Evolutionary conservation across 2,113 vertebrate genomes (phyloP), one percentile per base, ranked within the genome.

Genomic region (Falcunculus frontatus): DNA sequence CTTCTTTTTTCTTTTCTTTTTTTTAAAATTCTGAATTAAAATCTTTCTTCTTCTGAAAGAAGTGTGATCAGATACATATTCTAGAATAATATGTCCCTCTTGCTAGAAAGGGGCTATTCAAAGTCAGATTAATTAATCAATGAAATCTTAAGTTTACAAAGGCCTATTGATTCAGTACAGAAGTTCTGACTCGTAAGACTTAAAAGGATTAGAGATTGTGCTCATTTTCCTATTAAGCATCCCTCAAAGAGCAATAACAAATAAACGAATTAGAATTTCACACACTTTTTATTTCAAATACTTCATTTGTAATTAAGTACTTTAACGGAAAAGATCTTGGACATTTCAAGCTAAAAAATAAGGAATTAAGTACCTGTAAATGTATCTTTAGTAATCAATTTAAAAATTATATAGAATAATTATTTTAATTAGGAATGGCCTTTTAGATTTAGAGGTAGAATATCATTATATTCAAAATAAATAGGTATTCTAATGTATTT

Each of bases 1-100:
- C 8, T 46, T 10, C 20, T 62, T 41, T 14, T n/a, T n/a, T n/a
- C n/a, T 29, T 16, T 32, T 33, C 1, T 0, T 11, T 22, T n/a
- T 44, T 22, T n/a, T 44, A 4, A 3, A 37, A 68, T 75, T 73
- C 30, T n/a, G 11, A 46, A n/a, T 69, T 77, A 46, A 67, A 56
- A 46, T 67, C 13, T 22, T 57, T 63, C 22, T 52, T 52, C 25
- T 53, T 64, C 27, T 56, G 76, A 44, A 79, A 79, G 41, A 23
- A 47, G 16, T 47, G 30, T 60, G 16, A 68, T 37, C 16, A 44
- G 25, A 15, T 22, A 52, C 10, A 27, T 29, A 30, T 12, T 47
- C n/a, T 63, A 12, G 10, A 73, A 73, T 6, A 63, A 27, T 23
- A 53, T 9, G 22, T 16, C 21, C 13, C 13, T 27, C 37, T 80